Evolutionary conservation across 2,113 vertebrate genomes (phyloP).

Genomic region (Conger conger): DNA sequence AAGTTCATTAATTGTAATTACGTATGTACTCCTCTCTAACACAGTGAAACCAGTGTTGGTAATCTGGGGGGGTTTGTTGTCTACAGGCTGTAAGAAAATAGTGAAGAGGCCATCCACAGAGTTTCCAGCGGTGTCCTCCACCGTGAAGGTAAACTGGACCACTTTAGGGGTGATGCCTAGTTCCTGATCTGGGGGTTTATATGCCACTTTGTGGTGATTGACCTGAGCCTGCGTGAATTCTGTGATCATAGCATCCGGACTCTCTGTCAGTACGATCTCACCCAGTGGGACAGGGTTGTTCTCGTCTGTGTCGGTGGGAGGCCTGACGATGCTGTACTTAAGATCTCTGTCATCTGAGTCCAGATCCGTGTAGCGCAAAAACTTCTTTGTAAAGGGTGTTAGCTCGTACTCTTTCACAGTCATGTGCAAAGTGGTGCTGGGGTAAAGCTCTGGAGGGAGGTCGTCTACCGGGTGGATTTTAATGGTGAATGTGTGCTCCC

Average conservation of each 20-base stretch:
- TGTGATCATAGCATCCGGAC: conserved; percentile 35
- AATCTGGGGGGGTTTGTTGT: conserved; percentile 58
- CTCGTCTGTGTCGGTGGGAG: conserved; percentile 56
- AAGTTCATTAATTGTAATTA: conserved; percentile 64
- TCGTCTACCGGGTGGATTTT: conserved; percentile 53
- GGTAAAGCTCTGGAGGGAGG: conserved; percentile 52
- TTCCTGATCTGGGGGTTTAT: conserved; percentile 53
- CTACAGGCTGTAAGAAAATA: conserved; percentile 59
- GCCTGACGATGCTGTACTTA: conserved; percentile 55
- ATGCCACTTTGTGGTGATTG: conserved; percentile 62
- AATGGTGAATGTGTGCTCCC: conserved; percentile 51
- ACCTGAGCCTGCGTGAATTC: conserved; percentile 64
- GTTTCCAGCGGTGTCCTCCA: conserved; percentile 61
- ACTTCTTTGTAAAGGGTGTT: conserved; percentile 56
- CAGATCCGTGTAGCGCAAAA: conserved; percentile 57
- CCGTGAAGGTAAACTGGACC: conserved; percentile 59
- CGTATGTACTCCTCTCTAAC: conserved; percentile 48
- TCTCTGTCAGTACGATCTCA: conserved; percentile 56
- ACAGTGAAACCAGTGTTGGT: conserved; percentile 61
- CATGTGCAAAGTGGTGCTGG: conserved; percentile 61
- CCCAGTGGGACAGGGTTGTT: conserved; percentile 52
- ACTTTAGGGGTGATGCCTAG: conserved; percentile 53
- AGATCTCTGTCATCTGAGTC: conserved; percentile 59
- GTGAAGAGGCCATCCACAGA: conserved; percentile 55
- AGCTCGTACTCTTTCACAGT: conserved; percentile 59